These are phyloP conservation scores for Ptilonorhynchus violaceus DNA, from an alignment of 2,113 vertebrate species.

Conservation along the genomic window DNA sequence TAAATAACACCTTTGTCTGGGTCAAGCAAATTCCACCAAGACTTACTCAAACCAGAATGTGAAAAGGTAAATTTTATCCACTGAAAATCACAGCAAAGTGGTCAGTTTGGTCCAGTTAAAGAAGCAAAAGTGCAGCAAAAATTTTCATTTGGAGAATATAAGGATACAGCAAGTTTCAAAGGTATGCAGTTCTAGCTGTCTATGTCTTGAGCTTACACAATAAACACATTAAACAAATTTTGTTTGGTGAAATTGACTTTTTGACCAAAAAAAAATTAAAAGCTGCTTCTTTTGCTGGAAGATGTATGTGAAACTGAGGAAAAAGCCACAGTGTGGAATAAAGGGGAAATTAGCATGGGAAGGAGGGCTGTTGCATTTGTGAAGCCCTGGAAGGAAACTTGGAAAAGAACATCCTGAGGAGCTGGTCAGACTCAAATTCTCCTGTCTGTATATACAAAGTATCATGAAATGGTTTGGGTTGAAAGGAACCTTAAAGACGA, in stretches of 20 bases:
- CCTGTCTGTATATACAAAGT: neutral
- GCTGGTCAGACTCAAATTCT: neutral
- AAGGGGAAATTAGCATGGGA: neutral
- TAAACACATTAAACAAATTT: neutral
- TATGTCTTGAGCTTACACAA: neutral
- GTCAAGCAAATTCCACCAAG: neutral
- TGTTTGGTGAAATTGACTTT: neutral
- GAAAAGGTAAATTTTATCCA: neutral
- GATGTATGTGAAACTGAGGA: neutral
- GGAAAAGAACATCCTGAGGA: neutral
- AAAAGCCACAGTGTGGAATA: neutral
- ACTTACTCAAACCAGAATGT: neutral
- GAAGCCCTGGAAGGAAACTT: neutral
- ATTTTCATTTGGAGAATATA: neutral
- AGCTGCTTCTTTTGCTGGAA: neutral
- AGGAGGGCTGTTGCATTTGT: accelerated
- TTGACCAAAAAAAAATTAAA: neutral
- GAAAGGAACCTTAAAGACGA: neutral
- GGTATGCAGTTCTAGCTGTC: neutral
- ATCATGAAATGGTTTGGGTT: neutral
- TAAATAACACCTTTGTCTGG: neutral
- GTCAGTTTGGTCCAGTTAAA: neutral
- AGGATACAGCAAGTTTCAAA: neutral
- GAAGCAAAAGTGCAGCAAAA: neutral
- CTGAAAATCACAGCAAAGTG: neutral